Percentiles rank a stretch among this genome's conserved stretches.
These are phyloP conservation scores for Choristoneura fumiferana DNA, from an alignment of 1,140 invertebrate genomes.

Conservation along the genomic window DNA sequence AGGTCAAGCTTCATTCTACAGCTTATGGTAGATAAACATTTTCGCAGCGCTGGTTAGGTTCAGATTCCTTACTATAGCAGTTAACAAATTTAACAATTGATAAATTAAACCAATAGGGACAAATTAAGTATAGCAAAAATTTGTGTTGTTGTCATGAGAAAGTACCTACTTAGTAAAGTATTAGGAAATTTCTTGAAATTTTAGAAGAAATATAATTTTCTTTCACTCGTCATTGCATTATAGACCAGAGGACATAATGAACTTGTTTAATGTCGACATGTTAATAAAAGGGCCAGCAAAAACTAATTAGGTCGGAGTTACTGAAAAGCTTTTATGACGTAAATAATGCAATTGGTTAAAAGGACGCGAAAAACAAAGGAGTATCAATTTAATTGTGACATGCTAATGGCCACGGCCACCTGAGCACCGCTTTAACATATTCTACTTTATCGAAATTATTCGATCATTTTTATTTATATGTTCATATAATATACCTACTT, in stretches of 20 bases:
- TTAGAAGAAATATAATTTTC: too few species aligned
- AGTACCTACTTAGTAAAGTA: too few species aligned
- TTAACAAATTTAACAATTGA: too few species aligned
- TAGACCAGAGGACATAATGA: not conserved
- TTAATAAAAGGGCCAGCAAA: constrained; percentile 38
- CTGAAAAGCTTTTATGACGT: constrained; percentile 49
- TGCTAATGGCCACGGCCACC: constrained; percentile 48
- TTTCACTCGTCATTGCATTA: too few species aligned
- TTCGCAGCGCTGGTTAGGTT: too few species aligned
- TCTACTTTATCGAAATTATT: constrained; percentile 22
- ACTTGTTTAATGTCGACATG: not conserved
- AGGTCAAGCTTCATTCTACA: too few species aligned
- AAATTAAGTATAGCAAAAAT: too few species aligned
- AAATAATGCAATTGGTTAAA: constrained; percentile 53
- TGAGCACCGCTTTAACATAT: constrained; percentile 30
- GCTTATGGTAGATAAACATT: too few species aligned
- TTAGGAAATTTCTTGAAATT: too few species aligned
- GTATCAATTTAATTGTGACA: constrained; percentile 60
- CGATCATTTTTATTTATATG: not conserved
- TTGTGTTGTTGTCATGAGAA: too few species aligned
- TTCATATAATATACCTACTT: not conserved
- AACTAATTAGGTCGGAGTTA: constrained; percentile 47
- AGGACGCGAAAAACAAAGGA: constrained; percentile 56
- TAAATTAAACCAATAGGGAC: too few species aligned
- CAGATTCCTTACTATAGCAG: too few species aligned